These are phyloP conservation scores for Apostichopus leukothele DNA, from an alignment of 53 echinoderm and acorn worm species.

Conservation along the genomic window DNA sequence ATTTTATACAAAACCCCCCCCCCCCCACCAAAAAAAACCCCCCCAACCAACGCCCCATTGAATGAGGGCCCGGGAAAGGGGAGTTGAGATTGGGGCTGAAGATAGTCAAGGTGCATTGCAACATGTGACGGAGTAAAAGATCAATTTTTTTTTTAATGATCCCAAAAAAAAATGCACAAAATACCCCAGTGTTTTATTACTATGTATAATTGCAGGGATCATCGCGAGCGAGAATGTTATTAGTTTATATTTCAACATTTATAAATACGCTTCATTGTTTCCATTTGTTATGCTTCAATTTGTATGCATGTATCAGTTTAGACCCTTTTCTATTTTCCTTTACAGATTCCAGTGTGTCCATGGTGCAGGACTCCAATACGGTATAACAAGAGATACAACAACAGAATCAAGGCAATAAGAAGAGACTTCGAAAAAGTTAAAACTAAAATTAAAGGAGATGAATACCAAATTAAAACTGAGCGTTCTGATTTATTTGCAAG, in stretches of 20 bases:
- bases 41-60: too few relatives aligned
- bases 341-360: constrained; percentile 68
- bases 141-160: too few relatives aligned
- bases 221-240: too few relatives aligned
- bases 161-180: too few relatives aligned
- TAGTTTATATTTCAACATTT: too few relatives aligned
- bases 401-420: constrained; percentile 48
- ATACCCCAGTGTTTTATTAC: too few relatives aligned
- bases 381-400: constrained; percentile 65
- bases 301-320: too few relatives aligned
- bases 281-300: too few relatives aligned
- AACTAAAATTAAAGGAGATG: constrained; percentile 27
- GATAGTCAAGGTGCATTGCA: too few relatives aligned
- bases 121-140: too few relatives aligned
- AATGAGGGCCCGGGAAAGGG: background rate
- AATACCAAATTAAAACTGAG: background rate
- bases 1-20: background rate
- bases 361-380: constrained; percentile 71
- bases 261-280: too few relatives aligned
- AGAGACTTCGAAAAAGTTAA: constrained; percentile 51
- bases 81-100: background rate
- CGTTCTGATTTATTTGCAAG: background rate
- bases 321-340: background rate
- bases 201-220: too few relatives aligned
- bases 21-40: background rate